Evolutionary conservation across 2,113 vertebrate genomes (phyloP).

Genomic region (Marmota monax): DNA sequence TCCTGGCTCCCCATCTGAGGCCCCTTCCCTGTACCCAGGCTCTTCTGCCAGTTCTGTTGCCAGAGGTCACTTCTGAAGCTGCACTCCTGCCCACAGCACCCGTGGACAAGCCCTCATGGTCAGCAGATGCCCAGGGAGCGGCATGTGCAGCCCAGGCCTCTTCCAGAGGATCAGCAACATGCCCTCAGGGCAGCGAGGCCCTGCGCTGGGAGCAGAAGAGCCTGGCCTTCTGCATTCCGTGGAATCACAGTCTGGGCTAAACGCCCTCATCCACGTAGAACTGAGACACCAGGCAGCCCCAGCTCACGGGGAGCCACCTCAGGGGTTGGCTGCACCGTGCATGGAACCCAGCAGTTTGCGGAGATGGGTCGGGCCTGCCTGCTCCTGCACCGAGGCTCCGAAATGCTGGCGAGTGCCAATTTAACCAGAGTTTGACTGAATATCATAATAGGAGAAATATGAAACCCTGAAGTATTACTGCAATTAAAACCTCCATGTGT

Average conservation of each 20-base stretch:
- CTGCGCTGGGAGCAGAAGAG: accelerated
- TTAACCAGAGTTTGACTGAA: background rate
- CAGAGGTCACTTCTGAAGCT: accelerated
- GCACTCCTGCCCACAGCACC: accelerated
- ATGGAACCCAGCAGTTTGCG: accelerated
- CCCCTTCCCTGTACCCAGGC: too few species aligned
- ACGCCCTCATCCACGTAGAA: accelerated
- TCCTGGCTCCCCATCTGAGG: accelerated
- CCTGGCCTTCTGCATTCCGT: accelerated
- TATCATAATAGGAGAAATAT: background rate
- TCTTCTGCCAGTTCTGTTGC: too few species aligned
- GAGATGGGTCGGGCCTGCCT: too few species aligned
- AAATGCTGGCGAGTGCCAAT: background rate
- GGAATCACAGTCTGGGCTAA: background rate
- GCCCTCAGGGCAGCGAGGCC: accelerated
- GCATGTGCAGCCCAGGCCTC: background rate
- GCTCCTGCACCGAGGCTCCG: too few species aligned
- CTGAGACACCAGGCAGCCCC: too few species aligned
- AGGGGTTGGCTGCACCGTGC: accelerated
- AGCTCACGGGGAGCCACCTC: background rate
- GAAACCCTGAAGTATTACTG: background rate
- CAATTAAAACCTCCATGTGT: background rate
- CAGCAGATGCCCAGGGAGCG: accelerated
- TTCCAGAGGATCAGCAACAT: background rate
- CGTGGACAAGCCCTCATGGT: accelerated